A percentile compares a stretch with the other conserved stretches of the same genome.
These are phyloP conservation scores for Fulmarus glacialis DNA, from an alignment of 2,113 vertebrate species.

Conservation along the genomic window DNA sequence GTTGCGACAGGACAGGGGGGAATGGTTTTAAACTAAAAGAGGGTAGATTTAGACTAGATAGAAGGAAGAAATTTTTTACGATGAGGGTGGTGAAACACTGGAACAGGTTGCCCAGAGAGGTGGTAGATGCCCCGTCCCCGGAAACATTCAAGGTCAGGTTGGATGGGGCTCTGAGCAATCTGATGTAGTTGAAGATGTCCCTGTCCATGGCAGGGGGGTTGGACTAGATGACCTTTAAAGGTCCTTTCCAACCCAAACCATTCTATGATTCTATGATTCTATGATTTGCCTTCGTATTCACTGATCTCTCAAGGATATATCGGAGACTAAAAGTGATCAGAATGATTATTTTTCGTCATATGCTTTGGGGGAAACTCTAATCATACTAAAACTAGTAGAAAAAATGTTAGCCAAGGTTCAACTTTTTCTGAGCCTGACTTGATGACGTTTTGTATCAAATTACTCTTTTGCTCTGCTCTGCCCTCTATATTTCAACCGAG, in stretches of 20 bases:
- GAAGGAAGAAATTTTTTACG: neutral
- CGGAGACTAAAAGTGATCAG: neutral
- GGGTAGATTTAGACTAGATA: neutral
- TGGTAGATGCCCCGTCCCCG: neutral
- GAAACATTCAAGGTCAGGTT: neutral
- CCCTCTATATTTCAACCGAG: neutral
- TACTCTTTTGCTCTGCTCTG: neutral
- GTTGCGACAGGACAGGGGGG: neutral
- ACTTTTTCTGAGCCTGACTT: neutral
- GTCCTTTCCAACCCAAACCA: neutral
- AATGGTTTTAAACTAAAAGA: neutral
- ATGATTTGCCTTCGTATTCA: neutral
- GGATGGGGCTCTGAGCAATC: too few species aligned
- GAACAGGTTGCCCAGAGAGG: neutral
- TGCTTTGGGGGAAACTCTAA: neutral
- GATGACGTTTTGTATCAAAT: neutral
- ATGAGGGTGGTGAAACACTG: neutral
- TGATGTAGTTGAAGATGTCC: neutral
- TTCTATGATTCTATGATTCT: neutral
- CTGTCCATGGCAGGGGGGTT: accelerated
- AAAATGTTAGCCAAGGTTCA: neutral
- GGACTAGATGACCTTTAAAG: neutral
- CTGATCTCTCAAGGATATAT: neutral
- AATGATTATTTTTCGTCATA: neutral
- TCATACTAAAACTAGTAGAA: neutral